phyloP scores from a whole-genome alignment of 2,888 invertebrate genomes.

The Corbicula japonica region DNA sequence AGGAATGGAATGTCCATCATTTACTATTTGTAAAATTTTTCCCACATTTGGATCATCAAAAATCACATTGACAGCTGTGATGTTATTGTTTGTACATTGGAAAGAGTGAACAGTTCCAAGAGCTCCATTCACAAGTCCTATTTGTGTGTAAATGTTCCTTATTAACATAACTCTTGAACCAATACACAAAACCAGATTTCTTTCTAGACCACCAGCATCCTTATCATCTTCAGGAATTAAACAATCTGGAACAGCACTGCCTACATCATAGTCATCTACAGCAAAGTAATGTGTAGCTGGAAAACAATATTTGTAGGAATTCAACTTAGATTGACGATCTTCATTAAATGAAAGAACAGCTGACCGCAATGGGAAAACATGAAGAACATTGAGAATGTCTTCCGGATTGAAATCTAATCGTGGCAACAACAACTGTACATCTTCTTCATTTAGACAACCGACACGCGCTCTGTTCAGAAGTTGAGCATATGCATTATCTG shows the following conservation, averaged over 20 bases:
- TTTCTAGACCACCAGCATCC: neutral
- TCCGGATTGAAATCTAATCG: too few relatives aligned
- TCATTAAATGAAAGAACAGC: neutral
- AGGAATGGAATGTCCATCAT: slow-evolving; percentile 12
- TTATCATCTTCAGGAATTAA: too few relatives aligned
- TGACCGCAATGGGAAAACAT: too few relatives aligned
- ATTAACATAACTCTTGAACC: slow-evolving; percentile 16
- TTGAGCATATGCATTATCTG: slow-evolving; percentile 8
- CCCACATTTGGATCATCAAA: slow-evolving; percentile 40
- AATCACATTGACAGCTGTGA: slow-evolving; percentile 6
- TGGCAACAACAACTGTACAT: neutral
- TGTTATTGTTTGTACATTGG: too few relatives aligned
- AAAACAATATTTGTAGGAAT: too few relatives aligned
- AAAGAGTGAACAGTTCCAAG: neutral
- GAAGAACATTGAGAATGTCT: too few relatives aligned
- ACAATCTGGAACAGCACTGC: neutral
- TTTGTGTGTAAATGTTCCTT: neutral
- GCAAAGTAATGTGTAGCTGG: slow-evolving; percentile 20
- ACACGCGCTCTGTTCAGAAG: slow-evolving; percentile 29
- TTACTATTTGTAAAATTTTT: too few relatives aligned
- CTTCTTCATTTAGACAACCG: neutral
- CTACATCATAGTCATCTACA: neutral
- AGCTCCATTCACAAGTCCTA: slow-evolving; percentile 16
- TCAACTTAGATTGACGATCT: neutral
- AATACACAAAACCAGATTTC: neutral